These are phyloP conservation scores for Rousettus madagascariensis DNA, from an alignment of 2,797 vertebrate species.

Conservation along the genomic window DNA sequence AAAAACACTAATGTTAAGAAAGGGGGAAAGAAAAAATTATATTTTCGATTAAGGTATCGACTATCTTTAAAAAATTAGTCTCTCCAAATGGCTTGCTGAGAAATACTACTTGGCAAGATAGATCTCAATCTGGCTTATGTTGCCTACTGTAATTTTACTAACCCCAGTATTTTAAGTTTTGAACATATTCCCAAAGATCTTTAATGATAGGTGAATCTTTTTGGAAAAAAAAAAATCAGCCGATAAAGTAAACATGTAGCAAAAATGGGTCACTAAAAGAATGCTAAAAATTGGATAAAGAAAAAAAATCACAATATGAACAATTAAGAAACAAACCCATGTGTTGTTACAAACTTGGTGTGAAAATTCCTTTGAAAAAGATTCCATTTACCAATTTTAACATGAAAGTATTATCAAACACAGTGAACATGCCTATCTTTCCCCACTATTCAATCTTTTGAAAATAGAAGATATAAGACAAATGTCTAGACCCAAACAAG, in stretches of 20 bases:
- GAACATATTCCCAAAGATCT: conserved; percentile 60
- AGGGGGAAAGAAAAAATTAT: neutral
- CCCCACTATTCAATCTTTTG: neutral
- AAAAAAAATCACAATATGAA: conserved; percentile 31
- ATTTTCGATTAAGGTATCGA: conserved; percentile 63
- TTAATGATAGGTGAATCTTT: conserved; percentile 50
- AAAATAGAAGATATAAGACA: conserved; percentile 38
- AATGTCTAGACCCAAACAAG: neutral
- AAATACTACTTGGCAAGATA: conserved; percentile 74
- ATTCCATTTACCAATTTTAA: conserved; percentile 21
- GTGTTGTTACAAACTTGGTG: neutral
- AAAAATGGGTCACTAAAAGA: conserved; percentile 46
- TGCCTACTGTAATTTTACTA: conserved; percentile 69
- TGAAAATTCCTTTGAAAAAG: neutral
- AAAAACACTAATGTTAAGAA: conserved; percentile 55
- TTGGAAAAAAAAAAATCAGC: neutral
- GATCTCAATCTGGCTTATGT: conserved; percentile 70
- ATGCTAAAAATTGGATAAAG: conserved; percentile 17
- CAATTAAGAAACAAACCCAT: neutral
- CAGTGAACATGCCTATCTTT: neutral
- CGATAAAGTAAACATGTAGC: conserved; percentile 10
- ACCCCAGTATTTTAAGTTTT: conserved; percentile 72
- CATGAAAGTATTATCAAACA: neutral
- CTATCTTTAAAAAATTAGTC: neutral
- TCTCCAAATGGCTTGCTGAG: conserved; percentile 70